Conservation (phyloP, 2,797 vertebrate genomes). For the Phalloptychus januarius region DNA sequence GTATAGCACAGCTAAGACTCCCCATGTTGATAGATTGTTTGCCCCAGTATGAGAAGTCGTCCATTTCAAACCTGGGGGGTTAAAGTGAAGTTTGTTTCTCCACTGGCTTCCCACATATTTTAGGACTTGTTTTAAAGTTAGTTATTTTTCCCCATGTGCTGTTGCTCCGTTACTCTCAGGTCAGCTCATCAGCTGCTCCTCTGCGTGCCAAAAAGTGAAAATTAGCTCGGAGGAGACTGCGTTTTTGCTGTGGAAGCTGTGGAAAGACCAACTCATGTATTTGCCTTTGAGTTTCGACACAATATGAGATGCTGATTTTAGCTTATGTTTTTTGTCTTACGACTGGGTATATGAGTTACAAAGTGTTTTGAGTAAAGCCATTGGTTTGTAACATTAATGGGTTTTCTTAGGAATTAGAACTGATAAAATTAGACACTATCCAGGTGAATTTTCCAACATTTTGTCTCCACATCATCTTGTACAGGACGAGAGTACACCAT, state of each 20-base stretch:
- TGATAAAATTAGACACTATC: not conserved
- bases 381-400: not conserved
- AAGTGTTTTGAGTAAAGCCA: not conserved
- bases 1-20: not conserved
- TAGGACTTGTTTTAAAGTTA: not conserved
- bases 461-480: conserved; percentile 28
- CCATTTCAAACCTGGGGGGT: too few species aligned
- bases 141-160: not conserved
- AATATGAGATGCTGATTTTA: not conserved
- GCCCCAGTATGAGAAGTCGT: too few species aligned
- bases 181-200: not conserved
- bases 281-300: not conserved
- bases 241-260: not conserved
- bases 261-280: not conserved
- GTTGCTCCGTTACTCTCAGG: not conserved
- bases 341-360: not conserved
- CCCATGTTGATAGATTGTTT: too few species aligned
- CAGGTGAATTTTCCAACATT: not conserved
- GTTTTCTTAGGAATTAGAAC: not conserved
- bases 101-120: not conserved
- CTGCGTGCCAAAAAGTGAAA: not conserved
- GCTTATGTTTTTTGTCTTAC: not conserved
- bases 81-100: too few species aligned
- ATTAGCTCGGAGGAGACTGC: not conserved
- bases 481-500: conserved; percentile 91